Evolutionary conservation across 2,113 vertebrate species (phyloP), one percentile per base, ranked within the genome.

Genomic region (Pseudorasbora parva): DNA sequence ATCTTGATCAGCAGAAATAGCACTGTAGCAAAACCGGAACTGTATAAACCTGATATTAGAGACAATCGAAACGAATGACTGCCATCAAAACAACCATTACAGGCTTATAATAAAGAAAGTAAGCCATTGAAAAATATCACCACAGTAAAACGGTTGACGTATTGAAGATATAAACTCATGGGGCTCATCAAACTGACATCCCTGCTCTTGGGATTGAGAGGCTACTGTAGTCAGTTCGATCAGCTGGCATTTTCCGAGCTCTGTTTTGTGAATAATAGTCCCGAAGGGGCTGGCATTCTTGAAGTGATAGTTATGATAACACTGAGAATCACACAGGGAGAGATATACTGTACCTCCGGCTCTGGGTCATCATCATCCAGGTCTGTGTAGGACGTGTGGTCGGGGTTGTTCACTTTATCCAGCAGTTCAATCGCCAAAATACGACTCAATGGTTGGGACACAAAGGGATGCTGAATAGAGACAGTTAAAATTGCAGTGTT

Each of bases 381-480:
- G 86, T 96, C 94, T 79, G 94, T 94, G 81, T 92, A 96, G 77
- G 92, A 94, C 81, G 94, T 93, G 91, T 95, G 95, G 91, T 96
- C 95, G 47, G 96, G 96, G 89, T 96, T 96, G 90, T 94, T 96
- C 90, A 94, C 94, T 92, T 96, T 96, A 92, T 96, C 96, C 88
- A 96, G 17, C 21, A 96, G 92, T 85, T 96, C 96, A 30, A 96
- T 95, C 84, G 95, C 96, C 86, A 96, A 93, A 72, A 94, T 94
- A 47, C 95, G 91, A 78, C 93, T 96, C 91, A 96, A 89, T 11
- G 95, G 95, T 43, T 96, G 95, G 25, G 94, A 94, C 89, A 96
- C 93, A 92, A 96, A 96, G 9, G 94, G 95, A 88, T 96, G 95
- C 95, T 96, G 86, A 51, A 91, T 91, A 69, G 54, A 54, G 43